A percentile compares a stretch with the other conserved stretches of the same genome.
These are phyloP conservation scores for Omphaloscelis lunosa DNA, from an alignment of 2,888 invertebrate species.

Conservation along the genomic window DNA sequence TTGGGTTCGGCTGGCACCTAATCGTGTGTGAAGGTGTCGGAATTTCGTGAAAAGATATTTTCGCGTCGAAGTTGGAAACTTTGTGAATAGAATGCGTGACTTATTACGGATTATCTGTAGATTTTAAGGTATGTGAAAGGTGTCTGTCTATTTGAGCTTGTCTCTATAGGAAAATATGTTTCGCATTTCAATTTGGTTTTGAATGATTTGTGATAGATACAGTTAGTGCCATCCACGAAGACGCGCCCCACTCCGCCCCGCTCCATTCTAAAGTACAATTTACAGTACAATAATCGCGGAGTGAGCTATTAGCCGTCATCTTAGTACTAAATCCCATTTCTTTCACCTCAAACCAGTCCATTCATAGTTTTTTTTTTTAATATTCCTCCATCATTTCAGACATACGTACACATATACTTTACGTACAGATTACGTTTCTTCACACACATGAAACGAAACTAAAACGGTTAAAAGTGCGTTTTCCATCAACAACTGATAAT, in stretches of 20 bases:
- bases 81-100: conserved; percentile 47
- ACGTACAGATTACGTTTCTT: too few species aligned
- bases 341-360: too few species aligned
- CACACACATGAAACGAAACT: too few species aligned
- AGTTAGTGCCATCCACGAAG: too few species aligned
- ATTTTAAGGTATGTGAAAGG: background rate
- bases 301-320: background rate
- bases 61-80: conserved; percentile 36
- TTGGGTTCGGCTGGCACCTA: conserved; percentile 58
- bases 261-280: too few species aligned
- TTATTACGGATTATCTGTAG: conserved; percentile 37
- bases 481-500: background rate
- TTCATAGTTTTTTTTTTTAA: background rate
- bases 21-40: conserved; percentile 64
- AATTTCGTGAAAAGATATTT: conserved; percentile 56
- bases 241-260: too few species aligned
- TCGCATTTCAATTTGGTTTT: too few species aligned
- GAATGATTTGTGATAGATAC: background rate
- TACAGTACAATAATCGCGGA: too few species aligned
- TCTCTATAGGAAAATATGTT: too few species aligned
- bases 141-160: conserved; percentile 13
- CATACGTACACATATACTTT: too few species aligned
- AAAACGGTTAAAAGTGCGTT: background rate
- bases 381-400: background rate
- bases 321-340: background rate